These are phyloP conservation scores for Hemibates koningsi DNA, from an alignment of 2,113 vertebrate species.

Conservation along the genomic window DNA sequence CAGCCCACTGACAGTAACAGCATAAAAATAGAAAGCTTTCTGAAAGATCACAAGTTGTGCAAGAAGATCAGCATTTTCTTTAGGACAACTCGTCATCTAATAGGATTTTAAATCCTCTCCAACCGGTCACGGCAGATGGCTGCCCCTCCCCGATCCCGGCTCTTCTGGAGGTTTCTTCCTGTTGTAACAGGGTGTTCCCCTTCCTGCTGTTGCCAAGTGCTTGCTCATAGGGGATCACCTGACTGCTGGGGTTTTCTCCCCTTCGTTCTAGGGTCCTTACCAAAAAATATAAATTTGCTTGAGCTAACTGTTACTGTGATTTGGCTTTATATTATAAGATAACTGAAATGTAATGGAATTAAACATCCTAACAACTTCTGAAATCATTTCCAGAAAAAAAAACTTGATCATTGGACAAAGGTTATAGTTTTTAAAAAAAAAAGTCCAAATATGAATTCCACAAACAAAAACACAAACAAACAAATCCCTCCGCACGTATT, in stretches of 20 bases:
- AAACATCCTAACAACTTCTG: neutral
- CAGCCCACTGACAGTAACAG: neutral
- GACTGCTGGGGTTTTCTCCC: neutral
- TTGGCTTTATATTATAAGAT: neutral
- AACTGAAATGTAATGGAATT: neutral
- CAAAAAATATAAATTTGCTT: neutral
- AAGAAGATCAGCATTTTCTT: neutral
- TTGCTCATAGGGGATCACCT: neutral
- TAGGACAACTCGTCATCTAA: neutral
- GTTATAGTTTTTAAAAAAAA: accelerated
- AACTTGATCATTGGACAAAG: neutral
- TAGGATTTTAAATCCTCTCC: neutral
- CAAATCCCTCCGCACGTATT: neutral
- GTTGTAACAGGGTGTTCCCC: neutral
- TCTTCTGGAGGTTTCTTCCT: neutral
- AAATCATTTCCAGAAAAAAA: neutral
- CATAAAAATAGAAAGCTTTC: neutral
- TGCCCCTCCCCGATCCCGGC: neutral
- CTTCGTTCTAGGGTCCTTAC: neutral
- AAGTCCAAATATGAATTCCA: neutral
- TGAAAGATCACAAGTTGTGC: neutral
- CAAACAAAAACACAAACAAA: neutral
- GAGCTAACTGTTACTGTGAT: neutral
- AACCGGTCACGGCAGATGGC: neutral
- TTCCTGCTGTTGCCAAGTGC: neutral